Base-by-base conservation (phyloP, 2,888 invertebrate species). In the Zelleria hepariella region DNA sequence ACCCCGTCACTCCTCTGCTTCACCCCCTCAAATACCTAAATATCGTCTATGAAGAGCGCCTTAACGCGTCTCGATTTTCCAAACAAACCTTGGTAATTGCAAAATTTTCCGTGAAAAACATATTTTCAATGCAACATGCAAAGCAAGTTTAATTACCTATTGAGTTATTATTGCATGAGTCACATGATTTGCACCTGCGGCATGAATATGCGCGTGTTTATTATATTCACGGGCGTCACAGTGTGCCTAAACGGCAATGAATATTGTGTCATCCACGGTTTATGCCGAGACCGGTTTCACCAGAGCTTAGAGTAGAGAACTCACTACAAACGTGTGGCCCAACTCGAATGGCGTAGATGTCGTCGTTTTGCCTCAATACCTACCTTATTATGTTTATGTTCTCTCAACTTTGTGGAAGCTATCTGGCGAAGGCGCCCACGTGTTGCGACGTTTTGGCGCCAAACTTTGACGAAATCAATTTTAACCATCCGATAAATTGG, bases 191-290 rank as follows among this genome's bases (percentile, higher is more conserved):
- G 27, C 58, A 58, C 57, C 58, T 58, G 51, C 23, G 58, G 26
- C 49, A 47, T 58, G 49, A 25, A 51, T 10, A 49, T 26, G 25
- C 57, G 6, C 0, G 57, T 32, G 42, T 42, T 32, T 49, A 20
- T 8, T 58, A 25, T 15, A 42, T 42, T 15, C 15, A 49, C 47
- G 7, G 20, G 42, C 20, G 18, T 18, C 24, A 51, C 7, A 21
- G 24, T 20, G 25, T 23, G 47, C 27, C 20, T 47, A 58, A 58
- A 58, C 27, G 58, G 58, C 58, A 49, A 58, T 58, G 65, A 70
- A 66, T 68, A 68, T 72, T 73, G 66, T 68, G 68, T 68, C 70
- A 70, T 72, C 65, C 62, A 53, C 57, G 65, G 63, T 65, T 65
- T 67, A 63, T 63, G 64, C 62, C 59, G 59, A 62, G 69, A 72